Evolutionary conservation across 2,113 vertebrate species (phyloP), one percentile per base, ranked within the genome.

Genomic region (Oenanthe oenanthe): DNA sequence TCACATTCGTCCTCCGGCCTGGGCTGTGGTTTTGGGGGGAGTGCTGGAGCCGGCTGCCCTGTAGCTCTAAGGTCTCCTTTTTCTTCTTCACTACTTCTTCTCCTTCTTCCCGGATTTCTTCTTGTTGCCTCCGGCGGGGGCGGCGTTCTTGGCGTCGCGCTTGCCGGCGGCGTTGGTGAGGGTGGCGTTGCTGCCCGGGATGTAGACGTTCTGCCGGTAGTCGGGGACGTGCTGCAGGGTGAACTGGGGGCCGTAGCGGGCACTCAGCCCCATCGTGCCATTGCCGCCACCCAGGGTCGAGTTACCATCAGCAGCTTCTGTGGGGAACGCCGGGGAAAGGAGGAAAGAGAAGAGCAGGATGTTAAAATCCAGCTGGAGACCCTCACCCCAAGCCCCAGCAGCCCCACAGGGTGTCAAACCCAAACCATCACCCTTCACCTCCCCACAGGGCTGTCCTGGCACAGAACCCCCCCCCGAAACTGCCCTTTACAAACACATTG

Each of bases 81-180:
- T 54, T 85, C 57, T 84, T 79, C 97, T 99, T 99, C 97, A 99
- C 97, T 99, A 99, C 97, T 99, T 99, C 98, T 99, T 99, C 94
- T 99, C 99, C 94, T 99, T 99, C 98, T 99, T 99, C 89, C 99
- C 99, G 2, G 99, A 99, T 97, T 99, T 99, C 97, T 99, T 99
- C 98, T 99, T 99, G 98, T 99, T 99, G 94, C 98, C 98, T 4
- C 94, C 97, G 25, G 98, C 97, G 96, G 98, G 80, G 72, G 97
- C 29, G 29, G 98, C 61, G 85, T 97, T 90, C 98, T 98, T 92
- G 98, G 98, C 97, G 60, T 99, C 98, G 4, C 98, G 96, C 62
- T 98, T 98, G 89, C 97, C 96, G 80, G 98, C 97, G 24, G 98
- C 98, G n/a, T 98, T 98, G 96, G 97, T 99, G 93, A 99, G 99